Conservation (phyloP, 2,888 invertebrate genomes). For the Coelogynopora nodosa region DNA sequence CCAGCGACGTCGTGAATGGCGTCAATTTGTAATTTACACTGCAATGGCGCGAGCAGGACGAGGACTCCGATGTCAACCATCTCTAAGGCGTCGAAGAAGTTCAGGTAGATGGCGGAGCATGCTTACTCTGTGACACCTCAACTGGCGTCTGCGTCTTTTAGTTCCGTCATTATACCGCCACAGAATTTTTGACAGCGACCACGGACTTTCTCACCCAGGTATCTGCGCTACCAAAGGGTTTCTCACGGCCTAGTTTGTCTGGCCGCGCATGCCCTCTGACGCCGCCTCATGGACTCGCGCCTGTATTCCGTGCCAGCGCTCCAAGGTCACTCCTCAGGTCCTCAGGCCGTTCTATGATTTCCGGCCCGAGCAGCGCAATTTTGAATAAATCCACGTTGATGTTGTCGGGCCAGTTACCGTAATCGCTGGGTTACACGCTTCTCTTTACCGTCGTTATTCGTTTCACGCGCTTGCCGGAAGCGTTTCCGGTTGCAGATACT, state of each 20-base stretch:
- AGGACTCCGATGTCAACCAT: too few species aligned
- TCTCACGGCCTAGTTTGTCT: background rate
- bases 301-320: background rate
- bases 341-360: background rate
- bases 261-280: background rate
- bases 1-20: too few species aligned
- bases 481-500: constrained; percentile 26
- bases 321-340: background rate
- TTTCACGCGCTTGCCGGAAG: constrained; percentile 48
- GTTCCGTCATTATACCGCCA: background rate
- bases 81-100: too few species aligned
- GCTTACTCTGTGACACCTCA: too few species aligned
- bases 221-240: background rate
- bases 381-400: background rate
- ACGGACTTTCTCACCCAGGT: background rate
- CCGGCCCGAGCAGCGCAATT: too few species aligned
- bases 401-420: background rate
- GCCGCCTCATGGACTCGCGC: background rate
- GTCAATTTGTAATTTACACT: too few species aligned
- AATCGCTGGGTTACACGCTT: constrained; percentile 47
- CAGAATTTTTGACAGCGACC: background rate
- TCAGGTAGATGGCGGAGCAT: too few species aligned
- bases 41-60: too few species aligned
- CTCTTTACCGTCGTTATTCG: constrained; percentile 52
- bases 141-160: too few species aligned